Evolutionary conservation across 2,797 vertebrate species (phyloP).

Genomic region (Pangasius mekongensis): DNA sequence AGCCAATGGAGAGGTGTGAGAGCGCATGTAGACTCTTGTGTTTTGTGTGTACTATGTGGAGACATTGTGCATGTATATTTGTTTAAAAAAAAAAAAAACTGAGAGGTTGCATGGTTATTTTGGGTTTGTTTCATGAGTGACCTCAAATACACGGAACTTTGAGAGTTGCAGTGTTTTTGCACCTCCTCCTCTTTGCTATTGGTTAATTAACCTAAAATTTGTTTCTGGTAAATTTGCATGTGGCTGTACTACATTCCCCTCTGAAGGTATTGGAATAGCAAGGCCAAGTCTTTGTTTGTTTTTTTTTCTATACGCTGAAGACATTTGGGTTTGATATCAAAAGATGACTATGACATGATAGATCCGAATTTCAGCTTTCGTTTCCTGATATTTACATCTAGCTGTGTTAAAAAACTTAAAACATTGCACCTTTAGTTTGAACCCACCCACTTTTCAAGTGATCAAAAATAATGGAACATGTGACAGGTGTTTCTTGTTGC

Average conservation of each 20-base stretch:
- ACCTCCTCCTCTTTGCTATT: constrained; percentile 2
- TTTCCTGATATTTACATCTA: neutral
- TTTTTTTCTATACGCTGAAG: neutral
- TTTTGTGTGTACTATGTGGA: neutral
- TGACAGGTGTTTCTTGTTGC: neutral
- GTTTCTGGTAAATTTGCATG: constrained; percentile 8
- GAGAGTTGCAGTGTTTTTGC: neutral
- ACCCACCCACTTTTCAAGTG: neutral
- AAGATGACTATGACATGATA: neutral
- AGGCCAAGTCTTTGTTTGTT: neutral
- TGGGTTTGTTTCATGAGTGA: neutral
- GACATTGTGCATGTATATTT: neutral
- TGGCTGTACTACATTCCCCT: neutral
- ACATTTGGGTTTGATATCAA: neutral
- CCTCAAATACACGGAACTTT: neutral
- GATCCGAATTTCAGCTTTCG: neutral
- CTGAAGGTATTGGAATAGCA: neutral
- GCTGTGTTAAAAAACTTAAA: neutral
- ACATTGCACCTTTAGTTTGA: neutral
- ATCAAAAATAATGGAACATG: neutral
- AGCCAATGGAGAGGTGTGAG: constrained; percentile 1
- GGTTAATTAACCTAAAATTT: neutral
- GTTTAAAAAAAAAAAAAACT: neutral
- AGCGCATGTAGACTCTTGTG: neutral
- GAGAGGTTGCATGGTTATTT: constrained; percentile 14